Percentiles rank a stretch among this genome's conserved stretches.
These are phyloP conservation scores for Horisme vitalbata DNA, from an alignment of 2,888 invertebrate genomes.

Conservation along the genomic window DNA sequence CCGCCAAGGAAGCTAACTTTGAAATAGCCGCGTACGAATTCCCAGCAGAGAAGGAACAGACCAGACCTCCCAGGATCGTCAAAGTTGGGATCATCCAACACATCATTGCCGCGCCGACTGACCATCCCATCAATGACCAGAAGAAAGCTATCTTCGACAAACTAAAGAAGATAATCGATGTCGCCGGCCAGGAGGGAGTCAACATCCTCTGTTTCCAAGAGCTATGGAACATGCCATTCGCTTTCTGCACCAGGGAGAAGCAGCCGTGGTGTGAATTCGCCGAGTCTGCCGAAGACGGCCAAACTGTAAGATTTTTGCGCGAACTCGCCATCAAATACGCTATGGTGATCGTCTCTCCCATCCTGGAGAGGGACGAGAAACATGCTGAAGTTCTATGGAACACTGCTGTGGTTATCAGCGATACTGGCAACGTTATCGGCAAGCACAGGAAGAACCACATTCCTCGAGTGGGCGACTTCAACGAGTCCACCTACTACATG, in stretches of 20 bases:
- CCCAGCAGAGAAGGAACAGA: constrained; percentile 73
- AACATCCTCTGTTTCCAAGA: constrained; percentile 98
- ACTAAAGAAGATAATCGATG: constrained; percentile 89
- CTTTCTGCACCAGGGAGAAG: constrained; percentile 98
- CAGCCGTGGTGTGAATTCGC: constrained; percentile 99
- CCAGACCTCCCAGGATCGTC: constrained; percentile 88
- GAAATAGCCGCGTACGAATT: constrained; percentile 74
- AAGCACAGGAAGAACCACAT: constrained; percentile 99
- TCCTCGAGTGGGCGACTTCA: constrained; percentile 98
- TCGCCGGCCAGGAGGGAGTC: constrained; percentile 91
- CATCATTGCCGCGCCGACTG: constrained; percentile 90
- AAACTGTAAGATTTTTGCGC: constrained; percentile 91
- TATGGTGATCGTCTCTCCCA: constrained; percentile 98
- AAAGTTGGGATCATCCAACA: constrained; percentile 95
- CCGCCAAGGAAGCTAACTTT: constrained; percentile 83
- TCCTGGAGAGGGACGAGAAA: constrained; percentile 94
- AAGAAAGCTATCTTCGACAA: constrained; percentile 90
- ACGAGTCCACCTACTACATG: constrained; percentile 98
- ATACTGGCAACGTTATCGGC: constrained; percentile 94
- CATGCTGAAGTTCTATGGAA: constrained; percentile 97
- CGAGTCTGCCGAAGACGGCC: constrained; percentile 94
- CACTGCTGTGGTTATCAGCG: constrained; percentile 96
- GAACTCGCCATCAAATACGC: constrained; percentile 91
- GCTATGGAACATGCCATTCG: constrained; percentile 99
- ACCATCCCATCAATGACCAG: constrained; percentile 89